Base-by-base conservation (phyloP, 2,797 vertebrate species). In the Melanotaenia nigrans region DNA sequence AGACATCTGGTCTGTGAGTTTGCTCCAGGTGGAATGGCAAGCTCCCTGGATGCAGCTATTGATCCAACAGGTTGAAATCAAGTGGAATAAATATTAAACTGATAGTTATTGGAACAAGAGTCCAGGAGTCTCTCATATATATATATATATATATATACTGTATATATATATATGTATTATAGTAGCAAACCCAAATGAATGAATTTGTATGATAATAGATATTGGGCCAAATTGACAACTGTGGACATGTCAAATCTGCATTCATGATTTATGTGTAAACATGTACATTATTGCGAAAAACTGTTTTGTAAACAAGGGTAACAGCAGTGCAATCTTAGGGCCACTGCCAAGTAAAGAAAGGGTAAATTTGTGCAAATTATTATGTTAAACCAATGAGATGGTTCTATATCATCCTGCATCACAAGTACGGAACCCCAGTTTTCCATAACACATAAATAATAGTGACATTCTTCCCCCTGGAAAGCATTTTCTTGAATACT, bases 41-140 rank as follows among this genome's bases (percentile, higher is more conserved):
- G 5, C 51, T 82, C 71, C 69, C 58, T 32, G 65, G 73, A 83
- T 61, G 65, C 60, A 68, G 25, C 54, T 83, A 86, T 84, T 85
- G 84, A 87, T 87, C 75, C 13, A 25, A 65, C 20, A 62, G 54
- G 36, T 36, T 68, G 11, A 81, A 76, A 66, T 55, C 40, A 66
- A 25, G 45, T 18, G 38, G 47, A 75, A 61, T 75, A 54, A 73
- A 68, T 56, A 32, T 71, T 73, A 72, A 79, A 81, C 73, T 79
- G 60, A 69, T 45, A 60, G 75, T 83, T 71, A 74, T 51, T 81
- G 45, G 51, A 66, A 36, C n/a, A 16, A 81, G 2, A 56, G 30
- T 32, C 16, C 54, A 56, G 5, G 28, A 56, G 6, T 63, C 32
- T 63, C 22, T 28, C n/a, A n/a, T n/a, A n/a, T n/a, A n/a, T n/a